Percentiles rank a stretch among this genome's conserved stretches.
Conservation (phyloP, 2,113 vertebrate genomes). For the Brachyistius frenatus region DNA sequence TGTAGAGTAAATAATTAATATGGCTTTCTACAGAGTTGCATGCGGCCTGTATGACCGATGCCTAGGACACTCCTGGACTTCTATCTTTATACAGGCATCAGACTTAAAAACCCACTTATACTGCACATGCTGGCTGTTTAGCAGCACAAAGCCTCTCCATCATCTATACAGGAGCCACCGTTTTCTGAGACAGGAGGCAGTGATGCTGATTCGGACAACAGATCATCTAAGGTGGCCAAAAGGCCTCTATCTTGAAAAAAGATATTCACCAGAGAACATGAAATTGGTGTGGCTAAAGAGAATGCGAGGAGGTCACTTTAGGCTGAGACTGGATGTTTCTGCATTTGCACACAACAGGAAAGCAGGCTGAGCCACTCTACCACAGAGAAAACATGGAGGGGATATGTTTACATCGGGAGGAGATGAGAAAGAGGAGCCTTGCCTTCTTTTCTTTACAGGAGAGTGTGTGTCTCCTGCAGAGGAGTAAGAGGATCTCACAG, state of each 20-base stretch:
- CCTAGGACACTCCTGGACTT: neutral
- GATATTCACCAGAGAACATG: slow-evolving; percentile 12
- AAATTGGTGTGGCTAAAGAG: neutral
- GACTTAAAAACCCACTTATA: neutral
- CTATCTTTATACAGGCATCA: slow-evolving; percentile 2
- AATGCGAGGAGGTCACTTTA: neutral
- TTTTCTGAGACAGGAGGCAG: slow-evolving; percentile 43
- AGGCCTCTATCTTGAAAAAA: slow-evolving; percentile 16
- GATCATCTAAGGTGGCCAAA: slow-evolving; percentile 21
- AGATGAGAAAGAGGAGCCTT: slow-evolving; percentile 26
- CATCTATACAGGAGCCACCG: slow-evolving; percentile 20
- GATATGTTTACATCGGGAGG: slow-evolving; percentile 36
- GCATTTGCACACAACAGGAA: slow-evolving; percentile 26
- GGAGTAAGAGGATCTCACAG: slow-evolving; percentile 56
- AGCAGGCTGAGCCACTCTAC: slow-evolving; percentile 19
- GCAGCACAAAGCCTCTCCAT: slow-evolving; percentile 18
- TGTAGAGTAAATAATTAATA: slow-evolving; percentile 41
- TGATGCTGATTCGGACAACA: slow-evolving; percentile 28
- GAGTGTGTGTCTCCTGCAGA: slow-evolving; percentile 41
- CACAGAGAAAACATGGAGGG: slow-evolving; percentile 16
- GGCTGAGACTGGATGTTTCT: neutral
- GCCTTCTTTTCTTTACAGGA: slow-evolving; percentile 6
- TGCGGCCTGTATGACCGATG: slow-evolving; percentile 14
- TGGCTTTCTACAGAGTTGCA: slow-evolving; percentile 46
- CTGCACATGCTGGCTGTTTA: neutral